A percentile compares a stretch with the other conserved stretches of the same genome.
Evolutionary conservation across 1,140 invertebrate species (phyloP).

Genomic region (Drosophila mayri): DNA sequence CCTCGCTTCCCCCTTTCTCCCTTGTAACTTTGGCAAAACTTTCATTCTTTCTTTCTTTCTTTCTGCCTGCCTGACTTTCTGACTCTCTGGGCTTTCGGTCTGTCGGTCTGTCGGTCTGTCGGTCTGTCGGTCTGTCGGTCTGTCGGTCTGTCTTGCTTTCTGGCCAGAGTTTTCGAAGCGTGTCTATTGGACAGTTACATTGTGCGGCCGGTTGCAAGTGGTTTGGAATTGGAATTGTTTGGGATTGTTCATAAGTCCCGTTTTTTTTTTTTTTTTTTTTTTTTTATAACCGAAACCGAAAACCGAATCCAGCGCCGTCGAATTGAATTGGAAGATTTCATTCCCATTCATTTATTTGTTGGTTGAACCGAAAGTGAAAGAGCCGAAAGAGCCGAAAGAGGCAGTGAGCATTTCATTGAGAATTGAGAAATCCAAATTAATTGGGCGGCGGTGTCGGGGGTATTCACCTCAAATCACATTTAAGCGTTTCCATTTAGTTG

Average conservation of each 20-base stretch:
- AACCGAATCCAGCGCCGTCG: slow-evolving; percentile 3
- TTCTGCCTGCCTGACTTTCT: slow-evolving; percentile 28
- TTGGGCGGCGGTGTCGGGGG: slow-evolving; percentile 10
- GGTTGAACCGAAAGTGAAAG: slow-evolving; percentile 37
- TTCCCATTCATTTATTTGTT: slow-evolving; percentile 16
- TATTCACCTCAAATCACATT: slow-evolving; percentile 34
- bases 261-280: slow-evolving; percentile 1
- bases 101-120: too few relatives aligned
- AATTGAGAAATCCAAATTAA: slow-evolving; percentile 49
- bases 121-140: neutral
- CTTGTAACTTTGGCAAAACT: slow-evolving; percentile 46
- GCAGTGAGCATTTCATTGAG: slow-evolving; percentile 27
- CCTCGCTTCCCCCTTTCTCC: slow-evolving; percentile 41
- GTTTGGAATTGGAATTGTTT: slow-evolving; percentile 23
- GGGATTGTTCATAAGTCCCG: slow-evolving; percentile 15
- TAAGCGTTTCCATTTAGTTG: slow-evolving; percentile 26
- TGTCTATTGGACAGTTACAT: slow-evolving; percentile 58
- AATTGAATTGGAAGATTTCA: slow-evolving; percentile 37
- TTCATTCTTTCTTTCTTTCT: slow-evolving; percentile 67
- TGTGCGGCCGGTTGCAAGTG: slow-evolving; percentile 20
- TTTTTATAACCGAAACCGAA: slow-evolving; percentile 1
- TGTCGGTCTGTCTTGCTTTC: slow-evolving; percentile 21
- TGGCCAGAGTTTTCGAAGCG: slow-evolving; percentile 47
- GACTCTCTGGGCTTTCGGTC: slow-evolving; percentile 5
- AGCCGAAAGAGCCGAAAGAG: slow-evolving; percentile 16